phyloP scores from a whole-genome alignment of 2,797 vertebrate species.

The Neopelma chrysocephalum region DNA sequence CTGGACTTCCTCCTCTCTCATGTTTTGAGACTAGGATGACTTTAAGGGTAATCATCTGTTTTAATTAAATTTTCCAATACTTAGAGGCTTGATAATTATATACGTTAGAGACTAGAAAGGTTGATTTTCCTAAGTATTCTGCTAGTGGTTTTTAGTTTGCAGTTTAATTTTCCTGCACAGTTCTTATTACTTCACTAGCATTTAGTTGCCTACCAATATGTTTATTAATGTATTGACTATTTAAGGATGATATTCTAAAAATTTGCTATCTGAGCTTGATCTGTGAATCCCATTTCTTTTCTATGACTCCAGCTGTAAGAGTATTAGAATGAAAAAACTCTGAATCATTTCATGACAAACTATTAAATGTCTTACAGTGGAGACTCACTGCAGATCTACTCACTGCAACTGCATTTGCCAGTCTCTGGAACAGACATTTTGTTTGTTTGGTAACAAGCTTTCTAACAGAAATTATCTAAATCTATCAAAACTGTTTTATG shows the following conservation, averaged over 20 bases:
- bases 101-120: neutral
- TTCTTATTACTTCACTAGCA: neutral
- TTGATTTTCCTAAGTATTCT: neutral
- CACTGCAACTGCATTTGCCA: neutral
- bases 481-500: neutral
- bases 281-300: neutral
- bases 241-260: neutral
- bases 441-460: neutral
- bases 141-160: neutral
- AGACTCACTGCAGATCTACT: neutral
- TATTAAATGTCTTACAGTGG: neutral
- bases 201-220: neutral
- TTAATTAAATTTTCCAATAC: neutral
- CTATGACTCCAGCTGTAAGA: neutral
- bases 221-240: neutral
- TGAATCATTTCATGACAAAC: neutral
- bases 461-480: constrained; percentile 4
- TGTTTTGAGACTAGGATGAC: neutral
- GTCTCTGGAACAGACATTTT: neutral
- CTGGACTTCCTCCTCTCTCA: neutral
- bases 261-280: neutral
- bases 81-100: neutral
- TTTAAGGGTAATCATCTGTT: neutral
- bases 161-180: neutral
- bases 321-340: neutral